phyloP scores from a whole-genome alignment of 2,113 vertebrate genomes.

The Corydoras maculifer region DNA sequence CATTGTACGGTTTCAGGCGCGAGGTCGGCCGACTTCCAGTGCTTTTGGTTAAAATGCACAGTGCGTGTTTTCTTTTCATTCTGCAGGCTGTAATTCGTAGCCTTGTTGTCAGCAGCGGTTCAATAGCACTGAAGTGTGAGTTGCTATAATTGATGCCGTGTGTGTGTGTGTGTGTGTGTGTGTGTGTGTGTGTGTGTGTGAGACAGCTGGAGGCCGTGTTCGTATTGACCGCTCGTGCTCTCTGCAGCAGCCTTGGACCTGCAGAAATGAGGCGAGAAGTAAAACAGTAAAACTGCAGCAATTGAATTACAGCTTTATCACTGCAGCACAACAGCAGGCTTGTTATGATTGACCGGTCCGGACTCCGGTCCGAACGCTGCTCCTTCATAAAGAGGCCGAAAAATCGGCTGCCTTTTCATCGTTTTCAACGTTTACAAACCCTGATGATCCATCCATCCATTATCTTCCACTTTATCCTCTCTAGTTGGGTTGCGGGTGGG shows the following conservation, averaged over 20 bases:
- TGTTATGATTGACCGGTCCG: constrained; percentile 45
- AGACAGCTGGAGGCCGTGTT: constrained; percentile 20
- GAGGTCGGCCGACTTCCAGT: not conserved
- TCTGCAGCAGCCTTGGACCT: constrained; percentile 14
- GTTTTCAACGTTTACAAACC: not conserved
- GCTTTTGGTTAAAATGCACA: constrained; percentile 23
- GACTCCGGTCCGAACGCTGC: not conserved
- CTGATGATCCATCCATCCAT: no score
- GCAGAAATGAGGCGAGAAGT: constrained; percentile 21
- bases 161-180: constrained; percentile 15
- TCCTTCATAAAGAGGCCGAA: not conserved
- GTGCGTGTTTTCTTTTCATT: constrained; percentile 7
- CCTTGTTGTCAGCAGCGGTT: constrained; percentile 11
- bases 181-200: constrained; percentile 12
- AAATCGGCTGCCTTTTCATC: not conserved
- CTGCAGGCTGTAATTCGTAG: constrained; percentile 19
- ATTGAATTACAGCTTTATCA: constrained; percentile 22
- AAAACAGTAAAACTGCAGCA: constrained; percentile 18
- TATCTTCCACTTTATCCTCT: no score
- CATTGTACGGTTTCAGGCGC: not conserved
- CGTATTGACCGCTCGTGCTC: constrained; percentile 18
- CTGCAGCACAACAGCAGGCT: constrained; percentile 25
- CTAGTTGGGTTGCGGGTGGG: no score
- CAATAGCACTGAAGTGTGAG: constrained; percentile 30
- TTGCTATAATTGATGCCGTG: constrained; percentile 29